phyloP scores from a whole-genome alignment of 1,140 invertebrate species.

The Zaprionus lachaisei region DNA sequence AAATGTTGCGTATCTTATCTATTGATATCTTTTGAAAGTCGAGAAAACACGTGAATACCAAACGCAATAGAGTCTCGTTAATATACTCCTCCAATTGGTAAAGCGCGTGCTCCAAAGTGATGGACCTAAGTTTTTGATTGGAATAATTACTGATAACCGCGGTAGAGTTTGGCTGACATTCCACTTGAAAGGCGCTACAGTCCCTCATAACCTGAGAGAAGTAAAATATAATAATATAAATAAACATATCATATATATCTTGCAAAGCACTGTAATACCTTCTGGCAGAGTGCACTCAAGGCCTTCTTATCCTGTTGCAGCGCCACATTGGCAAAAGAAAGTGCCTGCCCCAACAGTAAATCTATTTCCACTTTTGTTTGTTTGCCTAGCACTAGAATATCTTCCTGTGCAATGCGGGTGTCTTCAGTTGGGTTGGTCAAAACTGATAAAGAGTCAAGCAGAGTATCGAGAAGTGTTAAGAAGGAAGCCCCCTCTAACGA shows the following conservation, averaged over 20 bases:
- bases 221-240: neutral
- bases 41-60: constrained; percentile 75
- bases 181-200: constrained; percentile 64
- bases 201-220: constrained; percentile 64
- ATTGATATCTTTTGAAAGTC: constrained; percentile 76
- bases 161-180: constrained; percentile 42
- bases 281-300: constrained; percentile 77
- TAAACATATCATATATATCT: neutral
- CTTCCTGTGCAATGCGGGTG: neutral
- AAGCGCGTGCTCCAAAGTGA: constrained; percentile 65
- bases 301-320: constrained; percentile 73
- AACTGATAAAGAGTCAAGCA: constrained; percentile 52
- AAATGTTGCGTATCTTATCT: constrained; percentile 66
- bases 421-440: constrained; percentile 55
- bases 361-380: constrained; percentile 64
- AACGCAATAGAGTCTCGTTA: constrained; percentile 70
- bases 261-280: constrained; percentile 44
- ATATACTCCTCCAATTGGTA: constrained; percentile 75
- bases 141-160: constrained; percentile 15
- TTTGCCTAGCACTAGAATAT: constrained; percentile 36
- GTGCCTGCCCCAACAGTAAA: constrained; percentile 65
- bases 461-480: constrained; percentile 55
- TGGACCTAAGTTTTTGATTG: constrained; percentile 65
- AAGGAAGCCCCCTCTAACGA: constrained; percentile 57
- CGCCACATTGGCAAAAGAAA: constrained; percentile 80